A percentile compares a stretch with the other conserved stretches of the same genome.
phyloP scores from a whole-genome alignment of 2,888 invertebrate genomes.

The Zeuzera pyrina region DNA sequence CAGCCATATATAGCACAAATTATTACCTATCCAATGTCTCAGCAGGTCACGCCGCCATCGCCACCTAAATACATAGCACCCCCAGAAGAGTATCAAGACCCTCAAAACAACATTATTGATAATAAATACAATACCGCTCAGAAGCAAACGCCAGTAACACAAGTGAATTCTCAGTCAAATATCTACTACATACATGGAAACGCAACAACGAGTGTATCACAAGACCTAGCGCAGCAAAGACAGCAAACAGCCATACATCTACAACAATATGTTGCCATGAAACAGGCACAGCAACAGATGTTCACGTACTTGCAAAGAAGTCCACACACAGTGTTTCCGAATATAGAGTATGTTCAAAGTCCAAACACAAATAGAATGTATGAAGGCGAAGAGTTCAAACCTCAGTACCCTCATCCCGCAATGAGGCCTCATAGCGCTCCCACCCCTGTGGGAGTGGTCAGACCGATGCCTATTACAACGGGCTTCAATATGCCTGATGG shows the following conservation, averaged over 20 bases:
- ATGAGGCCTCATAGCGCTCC: constrained; percentile 58
- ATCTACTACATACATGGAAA: constrained; percentile 65
- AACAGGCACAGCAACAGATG: constrained; percentile 69
- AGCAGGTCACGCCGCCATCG: constrained; percentile 60
- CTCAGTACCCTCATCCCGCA: constrained; percentile 48
- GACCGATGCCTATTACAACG: constrained; percentile 44
- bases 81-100: constrained; percentile 65
- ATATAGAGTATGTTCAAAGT: constrained; percentile 41
- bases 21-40: constrained; percentile 60
- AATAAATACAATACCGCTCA: constrained; percentile 35
- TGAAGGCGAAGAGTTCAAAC: constrained; percentile 47
- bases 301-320: constrained; percentile 53
- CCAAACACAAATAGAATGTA: constrained; percentile 39
- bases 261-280: constrained; percentile 69
- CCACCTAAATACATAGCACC: constrained; percentile 62
- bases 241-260: constrained; percentile 65
- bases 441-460: constrained; percentile 43
- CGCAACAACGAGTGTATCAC: constrained; percentile 34
- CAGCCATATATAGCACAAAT: constrained; percentile 68
- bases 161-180: constrained; percentile 39
- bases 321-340: constrained; percentile 59
- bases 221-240: constrained; percentile 55
- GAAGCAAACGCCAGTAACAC: constrained; percentile 28
- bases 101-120: constrained; percentile 45
- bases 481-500: constrained; percentile 46